phyloP scores from a whole-genome alignment of 2,113 vertebrate species.

The Cepphus grylle region DNA sequence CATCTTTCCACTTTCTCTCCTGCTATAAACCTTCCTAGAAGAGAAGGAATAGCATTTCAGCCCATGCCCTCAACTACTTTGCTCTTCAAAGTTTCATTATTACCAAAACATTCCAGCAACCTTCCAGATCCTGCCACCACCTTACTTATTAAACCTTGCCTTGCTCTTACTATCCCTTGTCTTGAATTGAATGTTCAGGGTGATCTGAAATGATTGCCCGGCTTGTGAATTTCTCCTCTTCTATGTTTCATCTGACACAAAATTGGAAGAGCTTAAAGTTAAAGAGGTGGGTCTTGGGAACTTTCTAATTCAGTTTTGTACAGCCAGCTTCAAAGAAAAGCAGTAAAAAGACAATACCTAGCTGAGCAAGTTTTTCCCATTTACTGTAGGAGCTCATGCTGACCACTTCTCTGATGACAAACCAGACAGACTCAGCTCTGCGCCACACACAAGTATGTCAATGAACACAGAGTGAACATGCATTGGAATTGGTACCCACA shows the following conservation, averaged over 20 bases:
- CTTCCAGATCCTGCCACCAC: not conserved
- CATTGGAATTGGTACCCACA: not conserved
- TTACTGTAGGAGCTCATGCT: not conserved
- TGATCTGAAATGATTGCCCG: not conserved
- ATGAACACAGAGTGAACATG: rapidly evolving
- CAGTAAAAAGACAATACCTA: not conserved
- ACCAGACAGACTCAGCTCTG: not conserved
- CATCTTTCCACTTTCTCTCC: not conserved
- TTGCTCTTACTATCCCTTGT: not conserved
- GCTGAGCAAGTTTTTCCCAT: not conserved
- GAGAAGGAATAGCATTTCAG: not conserved
- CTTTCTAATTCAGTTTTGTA: not conserved
- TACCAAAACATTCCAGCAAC: not conserved
- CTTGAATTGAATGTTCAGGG: not conserved
- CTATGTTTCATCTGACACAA: not conserved
- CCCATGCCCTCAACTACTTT: not conserved
- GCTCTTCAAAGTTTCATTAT: not conserved
- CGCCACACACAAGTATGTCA: not conserved
- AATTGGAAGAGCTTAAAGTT: not conserved
- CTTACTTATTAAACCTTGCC: not conserved
- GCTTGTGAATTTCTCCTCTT: not conserved
- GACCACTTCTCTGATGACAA: not conserved
- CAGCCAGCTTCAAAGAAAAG: not conserved
- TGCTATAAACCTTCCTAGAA: not conserved
- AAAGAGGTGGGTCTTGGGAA: not conserved